Base-by-base conservation (phyloP, 1,140 invertebrate species). In the Scaptomyza montana region DNA sequence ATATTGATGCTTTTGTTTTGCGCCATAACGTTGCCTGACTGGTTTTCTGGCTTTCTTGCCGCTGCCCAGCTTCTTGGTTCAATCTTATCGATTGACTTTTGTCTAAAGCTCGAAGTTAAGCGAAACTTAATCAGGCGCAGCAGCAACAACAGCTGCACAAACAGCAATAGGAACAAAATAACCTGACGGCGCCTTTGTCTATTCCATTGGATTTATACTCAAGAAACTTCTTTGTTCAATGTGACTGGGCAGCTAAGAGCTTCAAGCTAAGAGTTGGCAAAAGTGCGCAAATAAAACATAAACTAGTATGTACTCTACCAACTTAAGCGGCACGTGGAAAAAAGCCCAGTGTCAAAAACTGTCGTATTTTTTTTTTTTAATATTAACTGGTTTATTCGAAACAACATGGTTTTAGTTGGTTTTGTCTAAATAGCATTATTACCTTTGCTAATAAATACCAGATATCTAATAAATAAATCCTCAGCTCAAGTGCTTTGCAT, bases 51-150 rank as follows among this genome's bases (percentile, higher is more conserved):
- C 28, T 39, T 19, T 3, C 5, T 46, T 13, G 21, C 21, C 21
- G 2, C 21, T 25, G 21, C 21, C 2, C 21, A 25, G 21, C 16
- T 49, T 16, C 10, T 49, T 45, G 1, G 28, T 12, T 4, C 45
- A 70, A 74, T 70, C 19, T 67, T 78, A 86, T 86, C 82, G 82
- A 86, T 87, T 87, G 46, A 75, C 67, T 46, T 64, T 75, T 68
- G 61, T 73, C 51, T 50, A 28, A 10, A 51, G 47, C 47, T 56
- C 25, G 63, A 68, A 71, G 64, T 73, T 68, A 68, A 56, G 65
- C 53, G 59, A 76, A 87, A 77, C 78, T 87, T 82, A 78, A 82
- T 87, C 82, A 82, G 70, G 64, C 57, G 57, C 71, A 74, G 66
- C 50, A 57, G 62, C 60, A 68, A 53, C 60, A 68, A 49, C 72